These are phyloP conservation scores for Eupleurogrammus muticus DNA, from an alignment of 2,797 vertebrate species.

Conservation along the genomic window DNA sequence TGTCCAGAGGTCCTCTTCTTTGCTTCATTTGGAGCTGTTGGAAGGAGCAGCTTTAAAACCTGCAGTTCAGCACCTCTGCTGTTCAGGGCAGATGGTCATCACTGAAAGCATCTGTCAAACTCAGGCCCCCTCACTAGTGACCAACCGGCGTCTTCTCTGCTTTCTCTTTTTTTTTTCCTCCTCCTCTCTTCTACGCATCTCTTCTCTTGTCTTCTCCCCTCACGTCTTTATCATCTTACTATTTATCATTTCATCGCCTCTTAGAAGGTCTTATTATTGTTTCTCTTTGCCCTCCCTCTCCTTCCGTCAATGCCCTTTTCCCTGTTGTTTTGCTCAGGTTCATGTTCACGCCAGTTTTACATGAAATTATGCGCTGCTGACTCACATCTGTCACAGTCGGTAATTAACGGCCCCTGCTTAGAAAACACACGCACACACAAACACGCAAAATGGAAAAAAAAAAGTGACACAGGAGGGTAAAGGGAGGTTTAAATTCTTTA, in stretches of 20 bases:
- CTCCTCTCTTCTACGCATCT: constrained; percentile 40
- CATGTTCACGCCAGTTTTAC: constrained; percentile 33
- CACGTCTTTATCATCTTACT: constrained; percentile 41
- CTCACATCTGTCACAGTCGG: constrained; percentile 49
- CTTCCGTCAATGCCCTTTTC: constrained; percentile 38
- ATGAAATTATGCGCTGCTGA: constrained; percentile 36
- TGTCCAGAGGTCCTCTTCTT: constrained; percentile 87
- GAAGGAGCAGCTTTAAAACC: constrained; percentile 78
- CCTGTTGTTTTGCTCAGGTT: constrained; percentile 39
- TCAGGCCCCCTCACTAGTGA: constrained; percentile 77
- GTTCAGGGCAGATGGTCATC: constrained; percentile 85
- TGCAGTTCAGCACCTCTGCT: constrained; percentile 89
- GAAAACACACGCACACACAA: constrained; percentile 1
- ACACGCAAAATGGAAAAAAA: not conserved
- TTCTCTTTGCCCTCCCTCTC: constrained; percentile 54
- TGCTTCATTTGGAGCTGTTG: constrained; percentile 84
- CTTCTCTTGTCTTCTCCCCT: not conserved
- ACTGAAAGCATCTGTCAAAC: constrained; percentile 87
- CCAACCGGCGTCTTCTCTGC: constrained; percentile 62
- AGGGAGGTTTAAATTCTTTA: not conserved
- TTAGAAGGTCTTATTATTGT: not conserved
- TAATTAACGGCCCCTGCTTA: constrained; percentile 38
- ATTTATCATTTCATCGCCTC: constrained; percentile 9
- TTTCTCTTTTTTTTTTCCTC: constrained; percentile 43
- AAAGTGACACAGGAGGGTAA: not conserved